These are phyloP conservation scores for Amphipyra berbera DNA, from an alignment of 2,888 invertebrate species.

Conservation along the genomic window DNA sequence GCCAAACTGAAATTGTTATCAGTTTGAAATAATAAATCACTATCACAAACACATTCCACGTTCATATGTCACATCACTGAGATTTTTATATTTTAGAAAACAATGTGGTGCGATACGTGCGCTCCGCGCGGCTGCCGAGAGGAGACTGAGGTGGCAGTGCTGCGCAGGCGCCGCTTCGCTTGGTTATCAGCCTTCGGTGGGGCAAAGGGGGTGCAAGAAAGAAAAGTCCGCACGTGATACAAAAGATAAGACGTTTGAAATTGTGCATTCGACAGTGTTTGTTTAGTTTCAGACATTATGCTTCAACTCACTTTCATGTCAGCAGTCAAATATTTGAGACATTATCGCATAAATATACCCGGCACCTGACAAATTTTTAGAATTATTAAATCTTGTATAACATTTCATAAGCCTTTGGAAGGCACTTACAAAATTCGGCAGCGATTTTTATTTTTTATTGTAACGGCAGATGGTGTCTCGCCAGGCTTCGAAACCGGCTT, in stretches of 20 bases:
- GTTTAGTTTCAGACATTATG: conserved; percentile 37
- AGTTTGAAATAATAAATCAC: conserved; percentile 63
- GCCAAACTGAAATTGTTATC: conserved; percentile 67
- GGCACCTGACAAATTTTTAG: neutral
- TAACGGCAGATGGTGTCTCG: conserved; percentile 55
- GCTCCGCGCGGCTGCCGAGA: conserved; percentile 68
- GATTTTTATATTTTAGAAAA: conserved; percentile 50
- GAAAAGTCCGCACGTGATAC: conserved; percentile 86
- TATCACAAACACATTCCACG: conserved; percentile 63
- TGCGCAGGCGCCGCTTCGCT: conserved; percentile 83
- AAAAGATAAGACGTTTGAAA: conserved; percentile 74
- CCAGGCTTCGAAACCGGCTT: conserved; percentile 54
- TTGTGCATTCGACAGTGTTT: conserved; percentile 59
- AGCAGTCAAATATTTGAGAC: conserved; percentile 8
- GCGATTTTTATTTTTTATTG: conserved; percentile 40
- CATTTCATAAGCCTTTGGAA: conserved; percentile 23
- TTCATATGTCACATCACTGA: conserved; percentile 71
- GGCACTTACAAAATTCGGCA: conserved; percentile 24
- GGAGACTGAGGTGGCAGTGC: conserved; percentile 80
- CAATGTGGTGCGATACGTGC: conserved; percentile 66
- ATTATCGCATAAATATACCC: neutral
- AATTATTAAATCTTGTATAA: conserved; percentile 4
- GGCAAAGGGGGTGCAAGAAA: conserved; percentile 77
- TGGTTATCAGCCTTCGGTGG: conserved; percentile 86
- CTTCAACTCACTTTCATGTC: conserved; percentile 18